Conservation (phyloP, 2,888 invertebrate species). For the Oegoconia quadripuncta region DNA sequence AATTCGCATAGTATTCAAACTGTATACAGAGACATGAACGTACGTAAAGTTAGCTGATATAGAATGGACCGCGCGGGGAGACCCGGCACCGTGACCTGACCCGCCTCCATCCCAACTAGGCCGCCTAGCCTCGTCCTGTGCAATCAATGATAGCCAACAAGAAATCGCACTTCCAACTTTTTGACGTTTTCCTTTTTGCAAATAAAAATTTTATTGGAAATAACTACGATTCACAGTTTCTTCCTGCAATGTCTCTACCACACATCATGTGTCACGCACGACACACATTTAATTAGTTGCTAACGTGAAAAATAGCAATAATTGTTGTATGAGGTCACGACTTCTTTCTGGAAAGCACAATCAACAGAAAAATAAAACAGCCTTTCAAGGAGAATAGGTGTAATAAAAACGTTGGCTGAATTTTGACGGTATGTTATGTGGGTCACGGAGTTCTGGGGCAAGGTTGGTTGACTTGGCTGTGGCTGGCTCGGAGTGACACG, state of each 20-base stretch:
- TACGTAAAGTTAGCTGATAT: too few relatives aligned
- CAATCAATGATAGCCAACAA: slow-evolving; percentile 52
- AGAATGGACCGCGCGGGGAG: too few relatives aligned
- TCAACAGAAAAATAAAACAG: slow-evolving; percentile 4
- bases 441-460: slow-evolving; percentile 74
- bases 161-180: slow-evolving; percentile 34
- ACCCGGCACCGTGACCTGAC: slow-evolving; percentile 6
- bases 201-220: not conserved
- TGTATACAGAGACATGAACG: too few relatives aligned
- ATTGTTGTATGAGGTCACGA: slow-evolving; percentile 3
- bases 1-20: too few relatives aligned
- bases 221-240: slow-evolving; percentile 3
- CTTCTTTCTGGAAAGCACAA: slow-evolving; percentile 1
- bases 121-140: slow-evolving; percentile 57
- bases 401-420: slow-evolving; percentile 65
- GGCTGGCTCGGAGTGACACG: slow-evolving; percentile 22
- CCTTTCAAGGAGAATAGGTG: slow-evolving; percentile 43
- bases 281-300: too few relatives aligned
- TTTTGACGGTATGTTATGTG: slow-evolving; percentile 66
- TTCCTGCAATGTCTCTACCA: too few relatives aligned
- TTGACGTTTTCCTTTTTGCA: not conserved
- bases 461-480: slow-evolving; percentile 67
- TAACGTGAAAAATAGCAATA: too few relatives aligned
- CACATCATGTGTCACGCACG: too few relatives aligned
- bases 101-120: slow-evolving; percentile 55